Evolutionary conservation across 2,113 vertebrate species (phyloP).

Genomic region (Stegastes partitus): DNA sequence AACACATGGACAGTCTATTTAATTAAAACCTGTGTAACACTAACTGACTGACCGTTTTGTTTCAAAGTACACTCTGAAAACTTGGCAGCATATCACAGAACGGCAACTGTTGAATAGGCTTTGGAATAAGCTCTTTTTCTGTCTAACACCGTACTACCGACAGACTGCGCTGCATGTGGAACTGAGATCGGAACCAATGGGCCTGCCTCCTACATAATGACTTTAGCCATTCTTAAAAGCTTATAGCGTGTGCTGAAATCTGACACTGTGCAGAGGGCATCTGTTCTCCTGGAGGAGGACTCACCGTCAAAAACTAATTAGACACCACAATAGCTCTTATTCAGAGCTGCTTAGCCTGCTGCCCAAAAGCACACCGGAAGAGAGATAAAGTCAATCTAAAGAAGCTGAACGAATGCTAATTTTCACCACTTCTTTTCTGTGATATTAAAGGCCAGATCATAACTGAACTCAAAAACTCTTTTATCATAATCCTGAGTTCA

Average conservation of each 20-base stretch:
- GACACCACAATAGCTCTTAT: conserved; percentile 63
- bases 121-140: neutral
- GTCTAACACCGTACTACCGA: no score
- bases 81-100: neutral
- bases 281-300: conserved; percentile 61
- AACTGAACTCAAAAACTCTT: no score
- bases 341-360: conserved; percentile 42
- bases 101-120: neutral
- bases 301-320: conserved; percentile 68
- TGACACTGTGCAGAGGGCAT: conserved; percentile 63
- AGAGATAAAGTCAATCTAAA: conserved; percentile 1
- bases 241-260: conserved; percentile 63
- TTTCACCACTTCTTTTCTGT: no score
- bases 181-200: conserved; percentile 18
- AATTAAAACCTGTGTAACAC: neutral
- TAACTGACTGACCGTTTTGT: neutral
- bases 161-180: conserved; percentile 11
- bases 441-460: no score
- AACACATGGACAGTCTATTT: no score
- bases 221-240: conserved; percentile 70
- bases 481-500: no score
- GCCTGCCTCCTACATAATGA: conserved; percentile 39
- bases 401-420: no score
- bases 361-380: neutral
- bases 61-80: neutral